A percentile compares a stretch with the other conserved stretches of the same genome.
Evolutionary conservation across 2,113 vertebrate genomes (phyloP).

Genomic region (Solenodon paradoxus): DNA sequence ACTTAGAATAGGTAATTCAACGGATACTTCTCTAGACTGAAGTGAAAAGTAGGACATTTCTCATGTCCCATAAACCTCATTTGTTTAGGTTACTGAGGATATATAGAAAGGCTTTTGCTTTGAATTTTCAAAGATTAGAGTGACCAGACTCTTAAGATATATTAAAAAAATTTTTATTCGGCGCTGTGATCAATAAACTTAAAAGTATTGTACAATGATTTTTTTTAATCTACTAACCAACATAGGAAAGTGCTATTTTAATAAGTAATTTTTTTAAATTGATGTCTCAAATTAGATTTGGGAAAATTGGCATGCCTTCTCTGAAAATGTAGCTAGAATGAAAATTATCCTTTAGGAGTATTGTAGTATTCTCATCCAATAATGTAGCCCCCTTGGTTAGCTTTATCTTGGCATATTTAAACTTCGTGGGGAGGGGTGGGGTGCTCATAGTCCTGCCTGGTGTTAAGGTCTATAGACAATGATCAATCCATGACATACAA

Average conservation of each 20-base stretch:
- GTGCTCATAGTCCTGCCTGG: constrained; percentile 79
- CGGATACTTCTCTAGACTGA: constrained; percentile 26
- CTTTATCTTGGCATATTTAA: constrained; percentile 80
- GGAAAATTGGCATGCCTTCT: constrained; percentile 60
- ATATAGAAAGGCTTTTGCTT: neutral
- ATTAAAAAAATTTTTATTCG: neutral
- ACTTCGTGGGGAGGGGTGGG: constrained; percentile 75
- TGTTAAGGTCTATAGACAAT: constrained; percentile 78
- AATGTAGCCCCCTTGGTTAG: constrained; percentile 87
- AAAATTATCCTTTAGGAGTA: constrained; percentile 64
- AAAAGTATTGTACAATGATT: neutral
- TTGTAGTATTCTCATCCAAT: constrained; percentile 79
- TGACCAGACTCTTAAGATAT: neutral
- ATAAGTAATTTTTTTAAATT: constrained; percentile 41
- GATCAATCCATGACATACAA: constrained; percentile 57
- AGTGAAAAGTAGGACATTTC: constrained; percentile 70
- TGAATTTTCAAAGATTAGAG: constrained; percentile 51
- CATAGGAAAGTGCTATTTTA: constrained; percentile 50
- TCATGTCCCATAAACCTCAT: constrained; percentile 70
- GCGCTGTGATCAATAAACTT: constrained; percentile 25
- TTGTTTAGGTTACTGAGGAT: constrained; percentile 65
- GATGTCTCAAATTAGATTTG: constrained; percentile 46
- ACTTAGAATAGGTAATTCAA: constrained; percentile 35
- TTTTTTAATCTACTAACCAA: constrained; percentile 43
- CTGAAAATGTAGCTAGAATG: constrained; percentile 58